Base-by-base conservation (phyloP, 2,797 vertebrate species). In the Tapirus indicus region DNA sequence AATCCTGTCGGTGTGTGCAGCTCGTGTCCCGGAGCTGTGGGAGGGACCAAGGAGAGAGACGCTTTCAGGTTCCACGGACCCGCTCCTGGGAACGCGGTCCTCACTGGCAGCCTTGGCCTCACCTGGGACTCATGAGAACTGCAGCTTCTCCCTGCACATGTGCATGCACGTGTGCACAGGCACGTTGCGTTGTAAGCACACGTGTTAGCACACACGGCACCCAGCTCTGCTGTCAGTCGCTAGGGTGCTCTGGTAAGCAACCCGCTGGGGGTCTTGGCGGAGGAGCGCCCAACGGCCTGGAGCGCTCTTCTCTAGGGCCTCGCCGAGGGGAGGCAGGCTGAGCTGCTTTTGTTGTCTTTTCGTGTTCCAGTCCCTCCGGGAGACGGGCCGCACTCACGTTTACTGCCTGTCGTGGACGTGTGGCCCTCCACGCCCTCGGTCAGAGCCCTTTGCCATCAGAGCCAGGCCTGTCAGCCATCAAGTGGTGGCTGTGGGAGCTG, bases 271-370 rank as follows among this genome's bases (percentile, higher is more conserved):
- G 10, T 47, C 47, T 38, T 38, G 38, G 38, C 38, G 38, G 38
- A 38, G 38, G 38, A 38, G 10, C 47, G 9, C 11, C 9, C 13
- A 9, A 17, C 18, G 14, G 10, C 62, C 62, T 16, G 5, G 27
- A 6, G 16, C 0, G 5, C 13, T 12, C 7, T 13, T 44, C 23
- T 41, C 54, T 1, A 3, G 54, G n/a, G 35, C 64, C n/a, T 77
- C 0, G 7, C 1, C 2, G 52, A 0, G 0, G 38, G 72, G 58
- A 25, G n/a, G 27, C 4, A 0, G 41, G 58, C 71, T 10, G 74
- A 27, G 78, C 78, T 66, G 38, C 77, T 35, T 10, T 47, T 11
- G 2, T 21, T 2, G 3, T 17, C 25, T 23, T 35, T 35, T 38
- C 11, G 9, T 68, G 68, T 72, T 62, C 71, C 12, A 18, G 5